phyloP scores from a whole-genome alignment of 2,113 vertebrate genomes.

The Anser brachyrhynchus region DNA sequence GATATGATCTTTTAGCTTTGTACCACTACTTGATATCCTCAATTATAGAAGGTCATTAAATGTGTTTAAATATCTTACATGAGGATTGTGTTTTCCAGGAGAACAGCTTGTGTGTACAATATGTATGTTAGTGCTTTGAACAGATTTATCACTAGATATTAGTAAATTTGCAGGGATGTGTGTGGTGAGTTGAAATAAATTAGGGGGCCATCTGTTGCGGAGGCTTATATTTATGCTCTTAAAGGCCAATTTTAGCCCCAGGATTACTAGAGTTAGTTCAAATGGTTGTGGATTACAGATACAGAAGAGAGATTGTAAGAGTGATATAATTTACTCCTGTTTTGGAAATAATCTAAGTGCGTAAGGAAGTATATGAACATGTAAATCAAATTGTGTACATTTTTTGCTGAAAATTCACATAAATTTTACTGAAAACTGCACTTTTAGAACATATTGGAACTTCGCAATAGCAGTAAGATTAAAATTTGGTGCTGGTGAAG shows the following conservation, averaged over 20 bases:
- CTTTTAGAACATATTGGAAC: neutral
- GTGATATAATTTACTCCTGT: neutral
- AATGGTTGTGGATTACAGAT: neutral
- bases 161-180: neutral
- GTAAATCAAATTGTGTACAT: neutral
- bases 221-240: neutral
- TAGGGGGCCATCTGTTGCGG: neutral
- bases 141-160: neutral
- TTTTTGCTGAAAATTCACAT: neutral
- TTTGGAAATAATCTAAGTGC: neutral
- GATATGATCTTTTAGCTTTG: neutral
- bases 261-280: neutral
- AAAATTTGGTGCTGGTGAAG: fast-evolving
- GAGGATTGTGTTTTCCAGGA: neutral
- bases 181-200: neutral
- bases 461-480: neutral
- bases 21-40: neutral
- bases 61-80: neutral
- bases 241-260: neutral
- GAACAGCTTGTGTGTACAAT: neutral
- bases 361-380: neutral
- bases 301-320: neutral
- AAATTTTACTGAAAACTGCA: neutral
- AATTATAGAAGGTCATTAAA: neutral
- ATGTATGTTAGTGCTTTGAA: neutral